phyloP scores from a whole-genome alignment of 2,888 invertebrate genomes.

The Linyphia triangularis region DNA sequence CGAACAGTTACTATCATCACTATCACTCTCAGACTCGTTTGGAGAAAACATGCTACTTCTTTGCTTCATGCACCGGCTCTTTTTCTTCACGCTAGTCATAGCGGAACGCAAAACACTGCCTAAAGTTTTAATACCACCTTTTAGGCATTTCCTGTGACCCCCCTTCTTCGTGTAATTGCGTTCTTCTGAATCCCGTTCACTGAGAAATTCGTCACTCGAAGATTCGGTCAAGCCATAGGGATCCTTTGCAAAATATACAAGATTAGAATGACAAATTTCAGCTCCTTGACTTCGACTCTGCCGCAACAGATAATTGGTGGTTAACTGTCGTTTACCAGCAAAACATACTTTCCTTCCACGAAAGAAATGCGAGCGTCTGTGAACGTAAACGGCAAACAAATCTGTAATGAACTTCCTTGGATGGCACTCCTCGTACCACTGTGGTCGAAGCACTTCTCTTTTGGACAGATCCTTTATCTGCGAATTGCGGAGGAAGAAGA shows the following conservation, averaged over 20 bases:
- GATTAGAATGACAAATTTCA: background rate
- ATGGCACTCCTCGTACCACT: background rate
- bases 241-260: background rate
- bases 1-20: too few relatives aligned
- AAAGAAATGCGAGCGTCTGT: background rate
- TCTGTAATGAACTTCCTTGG: conserved; percentile 18
- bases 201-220: background rate
- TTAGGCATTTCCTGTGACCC: background rate
- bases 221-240: background rate
- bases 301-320: background rate
- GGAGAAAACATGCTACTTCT: too few relatives aligned
- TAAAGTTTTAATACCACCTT: background rate
- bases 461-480: background rate
- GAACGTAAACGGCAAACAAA: conserved; percentile 1
- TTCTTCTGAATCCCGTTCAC: background rate
- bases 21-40: too few relatives aligned
- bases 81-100: background rate
- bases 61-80: too few relatives aligned
- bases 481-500: background rate
- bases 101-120: background rate
- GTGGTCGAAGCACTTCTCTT: background rate
- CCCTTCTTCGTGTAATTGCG: background rate
- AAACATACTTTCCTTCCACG: conserved; percentile 2
- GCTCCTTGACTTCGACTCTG: background rate
- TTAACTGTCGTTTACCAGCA: background rate